These are phyloP conservation scores for Eueremaeus valkanovi DNA, from an alignment of 2,888 invertebrate genomes.

Conservation along the genomic window DNA sequence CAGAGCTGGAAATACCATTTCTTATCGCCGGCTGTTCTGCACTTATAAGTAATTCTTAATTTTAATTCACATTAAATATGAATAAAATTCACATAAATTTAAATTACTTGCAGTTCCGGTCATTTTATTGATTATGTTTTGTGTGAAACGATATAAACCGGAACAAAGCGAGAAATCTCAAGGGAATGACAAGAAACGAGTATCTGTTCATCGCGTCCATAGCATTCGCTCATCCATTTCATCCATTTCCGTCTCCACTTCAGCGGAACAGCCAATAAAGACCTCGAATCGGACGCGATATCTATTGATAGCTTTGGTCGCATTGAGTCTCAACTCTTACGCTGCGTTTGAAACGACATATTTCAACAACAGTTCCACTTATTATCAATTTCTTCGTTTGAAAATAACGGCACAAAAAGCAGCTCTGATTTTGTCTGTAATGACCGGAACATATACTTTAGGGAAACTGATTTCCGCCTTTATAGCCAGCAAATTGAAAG, in stretches of 20 bases:
- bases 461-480: not conserved
- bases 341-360: not conserved
- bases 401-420: not conserved
- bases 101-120: not conserved
- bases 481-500: not conserved
- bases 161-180: not conserved
- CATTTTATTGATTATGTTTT: slow-evolving; percentile 4
- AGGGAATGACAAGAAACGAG: not conserved
- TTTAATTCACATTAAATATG: not conserved
- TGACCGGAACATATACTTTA: not conserved
- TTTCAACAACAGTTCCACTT: not conserved
- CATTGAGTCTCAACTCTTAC: not conserved
- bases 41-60: not conserved
- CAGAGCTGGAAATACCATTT: not conserved
- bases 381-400: not conserved
- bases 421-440: not conserved
- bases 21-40: not conserved
- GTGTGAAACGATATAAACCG: not conserved
- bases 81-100: not conserved
- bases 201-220: not conserved
- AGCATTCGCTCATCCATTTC: not conserved
- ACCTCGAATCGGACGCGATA: not conserved
- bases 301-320: not conserved
- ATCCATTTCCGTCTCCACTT: not conserved
- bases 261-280: not conserved